A percentile compares a stretch with the other conserved stretches of the same genome.
phyloP scores from a whole-genome alignment of 23 tunicate genomes.

The Styela clava region DNA sequence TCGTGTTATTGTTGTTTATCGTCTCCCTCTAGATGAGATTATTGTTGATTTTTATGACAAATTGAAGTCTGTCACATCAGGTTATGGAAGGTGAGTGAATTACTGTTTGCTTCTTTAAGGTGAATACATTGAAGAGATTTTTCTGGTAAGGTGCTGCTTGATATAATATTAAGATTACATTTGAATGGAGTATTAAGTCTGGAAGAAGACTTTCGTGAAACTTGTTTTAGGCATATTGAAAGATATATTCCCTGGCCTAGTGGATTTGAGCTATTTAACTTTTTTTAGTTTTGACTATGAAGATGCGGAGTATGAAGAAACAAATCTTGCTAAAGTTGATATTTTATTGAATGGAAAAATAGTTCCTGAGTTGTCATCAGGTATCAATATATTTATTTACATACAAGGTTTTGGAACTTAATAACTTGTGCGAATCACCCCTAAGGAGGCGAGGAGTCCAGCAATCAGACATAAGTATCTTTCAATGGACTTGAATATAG shows the following conservation, averaged over 20 bases:
- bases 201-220: no score
- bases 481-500: no score
- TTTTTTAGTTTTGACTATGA: conserved; percentile 79
- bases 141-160: background rate
- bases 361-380: conserved; percentile 57
- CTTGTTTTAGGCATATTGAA: no score
- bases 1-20: conserved; percentile 30
- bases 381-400: conserved; percentile 22
- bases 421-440: no score
- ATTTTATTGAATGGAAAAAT: conserved; percentile 47
- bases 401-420: background rate
- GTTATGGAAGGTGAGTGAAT: conserved; percentile 74
- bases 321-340: conserved; percentile 51
- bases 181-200: no score
- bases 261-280: no score
- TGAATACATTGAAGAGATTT: no score
- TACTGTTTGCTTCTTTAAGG: no score
- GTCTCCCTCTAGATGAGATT: conserved; percentile 53
- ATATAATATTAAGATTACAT: no score
- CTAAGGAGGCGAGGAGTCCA: no score
- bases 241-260: no score
- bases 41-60: conserved; percentile 72
- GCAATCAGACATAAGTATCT: no score
- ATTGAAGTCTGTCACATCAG: conserved; percentile 65
- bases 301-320: conserved; percentile 56